Percentiles rank a stretch among this genome's conserved stretches.
Conservation (phyloP, 2,797 vertebrate species). For the Xenopus petersii region DNA sequence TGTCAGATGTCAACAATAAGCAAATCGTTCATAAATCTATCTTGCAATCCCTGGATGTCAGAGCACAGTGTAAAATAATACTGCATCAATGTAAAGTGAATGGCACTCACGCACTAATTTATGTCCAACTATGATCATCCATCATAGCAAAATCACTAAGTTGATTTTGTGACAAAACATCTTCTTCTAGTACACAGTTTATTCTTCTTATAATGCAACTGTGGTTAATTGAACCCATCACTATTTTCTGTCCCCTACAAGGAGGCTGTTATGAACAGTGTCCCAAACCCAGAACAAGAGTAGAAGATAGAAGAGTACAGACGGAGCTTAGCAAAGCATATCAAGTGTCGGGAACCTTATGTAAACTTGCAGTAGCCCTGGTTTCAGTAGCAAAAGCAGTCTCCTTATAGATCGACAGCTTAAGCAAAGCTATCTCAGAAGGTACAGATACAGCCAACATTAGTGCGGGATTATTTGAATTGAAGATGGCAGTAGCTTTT, state of each 20-base stretch:
- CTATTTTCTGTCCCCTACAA: neutral
- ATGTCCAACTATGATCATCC: neutral
- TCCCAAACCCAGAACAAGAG: no score
- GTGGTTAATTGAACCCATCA: neutral
- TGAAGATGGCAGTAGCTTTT: no score
- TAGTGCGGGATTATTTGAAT: no score
- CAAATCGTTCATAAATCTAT: slow-evolving; percentile 5
- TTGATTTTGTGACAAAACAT: slow-evolving; percentile 5
- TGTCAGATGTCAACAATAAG: neutral
- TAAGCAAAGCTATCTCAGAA: no score
- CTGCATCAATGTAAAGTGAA: neutral
- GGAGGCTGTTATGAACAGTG: neutral
- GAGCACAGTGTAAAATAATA: slow-evolving; percentile 4
- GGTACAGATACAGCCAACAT: no score
- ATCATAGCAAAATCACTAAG: slow-evolving; percentile 4
- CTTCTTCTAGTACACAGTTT: neutral
- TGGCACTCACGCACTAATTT: neutral
- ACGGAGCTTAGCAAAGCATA: no score
- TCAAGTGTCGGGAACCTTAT: no score
- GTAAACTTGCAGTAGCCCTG: no score
- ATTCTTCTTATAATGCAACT: neutral
- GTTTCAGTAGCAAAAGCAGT: no score
- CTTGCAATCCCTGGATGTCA: neutral
- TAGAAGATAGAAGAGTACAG: no score
- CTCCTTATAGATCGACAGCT: no score